Evolutionary conservation across 2,797 vertebrate genomes (phyloP).

Genomic region (Ptychadena robeensis): DNA sequence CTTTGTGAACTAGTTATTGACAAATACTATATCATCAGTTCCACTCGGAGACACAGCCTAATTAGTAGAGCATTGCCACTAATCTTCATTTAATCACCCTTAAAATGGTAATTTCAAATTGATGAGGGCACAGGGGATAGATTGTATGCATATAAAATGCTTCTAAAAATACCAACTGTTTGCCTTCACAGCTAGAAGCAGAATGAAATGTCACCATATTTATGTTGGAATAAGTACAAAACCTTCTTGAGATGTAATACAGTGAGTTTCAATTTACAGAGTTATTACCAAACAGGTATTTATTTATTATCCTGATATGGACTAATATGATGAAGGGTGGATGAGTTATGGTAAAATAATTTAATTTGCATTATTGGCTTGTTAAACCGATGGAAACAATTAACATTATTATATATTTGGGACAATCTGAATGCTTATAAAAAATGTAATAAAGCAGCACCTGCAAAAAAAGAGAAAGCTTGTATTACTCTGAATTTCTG

Average conservation of each 20-base stretch:
- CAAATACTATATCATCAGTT: slow-evolving; percentile 82
- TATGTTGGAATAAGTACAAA: not conserved
- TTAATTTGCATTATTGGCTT: not conserved
- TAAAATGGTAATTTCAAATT: slow-evolving; percentile 83
- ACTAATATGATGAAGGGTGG: not conserved
- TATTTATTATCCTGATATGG: not conserved
- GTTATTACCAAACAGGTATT: not conserved
- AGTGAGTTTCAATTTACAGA: not conserved
- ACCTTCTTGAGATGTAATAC: too few relatives aligned
- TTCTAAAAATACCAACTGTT: slow-evolving; percentile 73
- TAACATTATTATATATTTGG: too few relatives aligned
- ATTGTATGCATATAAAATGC: slow-evolving; percentile 77
- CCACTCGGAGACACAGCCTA: slow-evolving; percentile 80
- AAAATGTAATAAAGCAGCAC: too few relatives aligned
- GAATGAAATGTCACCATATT: not conserved
- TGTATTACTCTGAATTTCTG: too few relatives aligned
- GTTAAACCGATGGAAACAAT: too few relatives aligned
- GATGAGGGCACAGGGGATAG: slow-evolving; percentile 79
- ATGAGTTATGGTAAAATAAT: not conserved
- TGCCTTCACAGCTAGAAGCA: slow-evolving; percentile 8
- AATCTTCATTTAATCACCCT: slow-evolving; percentile 86
- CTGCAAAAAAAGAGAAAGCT: too few relatives aligned
- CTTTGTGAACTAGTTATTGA: slow-evolving; percentile 80
- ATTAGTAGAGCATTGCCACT: slow-evolving; percentile 83
- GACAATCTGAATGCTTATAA: too few relatives aligned